phyloP scores from a whole-genome alignment of 92 coral and sea anemone species.

The Siderastrea siderea region DNA sequence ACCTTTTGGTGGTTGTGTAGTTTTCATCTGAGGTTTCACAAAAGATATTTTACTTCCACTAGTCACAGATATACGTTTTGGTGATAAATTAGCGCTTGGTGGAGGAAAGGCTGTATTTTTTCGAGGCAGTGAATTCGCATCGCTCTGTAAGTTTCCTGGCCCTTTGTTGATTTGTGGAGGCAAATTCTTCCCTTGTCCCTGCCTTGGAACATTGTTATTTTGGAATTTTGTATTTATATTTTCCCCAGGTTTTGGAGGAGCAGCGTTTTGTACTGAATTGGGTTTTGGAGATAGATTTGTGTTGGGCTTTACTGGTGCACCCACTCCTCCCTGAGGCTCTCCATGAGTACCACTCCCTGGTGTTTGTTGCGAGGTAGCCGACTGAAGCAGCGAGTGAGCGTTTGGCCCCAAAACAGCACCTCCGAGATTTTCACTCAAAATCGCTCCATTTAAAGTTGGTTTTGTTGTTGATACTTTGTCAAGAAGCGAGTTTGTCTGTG shows the following conservation, averaged over 20 bases:
- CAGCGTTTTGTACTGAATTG: background rate
- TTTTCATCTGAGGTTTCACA: background rate
- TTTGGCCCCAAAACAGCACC: conserved; percentile 51
- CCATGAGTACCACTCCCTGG: background rate
- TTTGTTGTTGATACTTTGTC: background rate
- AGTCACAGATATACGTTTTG: background rate
- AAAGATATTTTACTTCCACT: background rate
- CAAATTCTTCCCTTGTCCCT: background rate
- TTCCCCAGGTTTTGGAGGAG: background rate
- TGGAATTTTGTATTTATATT: background rate
- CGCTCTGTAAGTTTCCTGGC: background rate
- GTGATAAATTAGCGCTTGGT: background rate
- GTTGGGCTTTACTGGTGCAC: background rate
- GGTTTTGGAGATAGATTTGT: background rate
- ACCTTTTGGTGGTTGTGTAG: background rate
- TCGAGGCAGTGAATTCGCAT: background rate
- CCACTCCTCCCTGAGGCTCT: background rate
- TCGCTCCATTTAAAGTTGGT: background rate
- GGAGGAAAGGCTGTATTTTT: background rate
- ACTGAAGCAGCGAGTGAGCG: conserved; percentile 44
- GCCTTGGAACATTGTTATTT: background rate
- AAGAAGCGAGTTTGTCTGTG: background rate
- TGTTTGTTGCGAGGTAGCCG: background rate
- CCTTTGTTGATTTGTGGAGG: background rate
- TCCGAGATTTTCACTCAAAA: conserved; percentile 43